Base-by-base conservation (phyloP, 2,888 invertebrate genomes). In the Meliscaeva auricollis region DNA sequence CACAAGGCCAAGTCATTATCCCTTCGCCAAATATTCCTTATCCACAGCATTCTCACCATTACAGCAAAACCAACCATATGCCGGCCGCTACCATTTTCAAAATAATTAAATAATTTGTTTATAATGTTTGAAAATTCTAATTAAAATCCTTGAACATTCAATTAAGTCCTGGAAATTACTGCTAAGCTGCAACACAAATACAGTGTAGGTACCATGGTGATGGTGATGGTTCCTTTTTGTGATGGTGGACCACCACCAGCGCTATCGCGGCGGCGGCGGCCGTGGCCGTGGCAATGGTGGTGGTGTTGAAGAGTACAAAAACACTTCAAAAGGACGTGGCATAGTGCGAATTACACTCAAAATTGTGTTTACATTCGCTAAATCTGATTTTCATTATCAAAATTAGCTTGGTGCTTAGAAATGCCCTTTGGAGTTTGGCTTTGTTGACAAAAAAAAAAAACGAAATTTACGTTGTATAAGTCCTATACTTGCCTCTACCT, bases 341-440 rank as follows among this genome's bases (percentile, higher is more conserved):
- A 4, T 70, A 66, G 66, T 44, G 70, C 79, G 70, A 84, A 79
- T 79, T 72, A 79, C 75, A 79, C 68, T 79, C 68, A 62, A 76
- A 76, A 72, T 79, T 84, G 48, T 84, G 75, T 84, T 79, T 79
- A 70, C 84, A 76, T 72, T 68, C 84, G 75, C 66, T 75, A 72
- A 75, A 84, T 76, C 84, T 76, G 72, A 68, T 84, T 84, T 84
- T 84, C 79, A 76, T 84, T 84, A 84, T 79, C 84, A 84, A 66
- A 66, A 84, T 84, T 84, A 84, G 84, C 84, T 72, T 17, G 79
- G 72, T 72, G 70, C 75, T 84, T 79, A 76, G 79, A 58, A 75
- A 72, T 72, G 74, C 52, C 76, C 70, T 66, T 44, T 72, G 70
- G 35, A 64, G 46, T 22, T 46, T 9, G 9, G 17, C 35, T 38